Evolutionary conservation across 2,113 vertebrate species (phyloP), one percentile per base, ranked within the genome.

Genomic region (Gnathochromis pfefferi): DNA sequence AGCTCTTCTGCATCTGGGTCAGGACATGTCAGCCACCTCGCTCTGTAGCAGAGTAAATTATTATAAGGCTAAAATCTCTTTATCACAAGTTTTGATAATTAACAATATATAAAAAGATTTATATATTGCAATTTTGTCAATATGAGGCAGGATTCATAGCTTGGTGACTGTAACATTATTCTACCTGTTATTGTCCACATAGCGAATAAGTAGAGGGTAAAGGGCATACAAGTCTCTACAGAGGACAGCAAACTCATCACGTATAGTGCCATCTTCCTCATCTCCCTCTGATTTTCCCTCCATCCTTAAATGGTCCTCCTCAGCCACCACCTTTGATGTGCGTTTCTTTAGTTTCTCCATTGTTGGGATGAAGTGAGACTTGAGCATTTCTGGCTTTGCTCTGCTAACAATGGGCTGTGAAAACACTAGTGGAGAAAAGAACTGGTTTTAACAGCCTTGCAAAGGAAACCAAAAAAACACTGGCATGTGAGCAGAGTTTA

Each of bases 151-250:
- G 73, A 33, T 12, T 78, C 26, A 78, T 33, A 51, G 16, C 23
- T 51, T 78, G 73, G 45, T 33, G 45, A 78, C 45, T 53, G 4
- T 78, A 16, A 83, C n/a, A 31, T 54, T 8, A 79, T 9, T 70
- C 58, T 90, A 98, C 98, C 98, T 97, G 97, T 97, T 99, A 95
- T 99, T 99, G 96, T 99, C 98, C 87, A 99, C 97, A 6, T 99
- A 99, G 93, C 98, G 98, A 94, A 99, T 99, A 58, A 99, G 98
- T 42, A 99, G 96, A 0, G 98, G 98, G 87, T 99, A 99, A 55
- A 99, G 97, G 1, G 98, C 98, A 4, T 99, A 99, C 82, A 99
- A 95, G 91, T 99, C 98, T 7, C 98, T 95, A 95, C 98, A 99
- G 80, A 99, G 98, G 89, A 99, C 98, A 0, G 98, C 97, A 91